Evolutionary conservation across 1,140 invertebrate genomes (phyloP), one percentile per base, ranked within the genome.

Genomic region (Diuraphis noxia): DNA sequence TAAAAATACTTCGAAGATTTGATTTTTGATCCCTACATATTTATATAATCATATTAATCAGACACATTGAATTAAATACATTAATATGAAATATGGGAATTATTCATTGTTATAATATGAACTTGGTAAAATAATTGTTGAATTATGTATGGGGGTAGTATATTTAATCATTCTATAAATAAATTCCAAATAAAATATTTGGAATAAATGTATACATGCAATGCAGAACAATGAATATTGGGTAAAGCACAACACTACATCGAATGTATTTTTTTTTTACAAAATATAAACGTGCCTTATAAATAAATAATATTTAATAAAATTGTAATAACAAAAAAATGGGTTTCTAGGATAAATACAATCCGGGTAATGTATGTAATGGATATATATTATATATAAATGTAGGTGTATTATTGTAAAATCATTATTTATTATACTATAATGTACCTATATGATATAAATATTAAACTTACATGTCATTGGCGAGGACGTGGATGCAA

Each of bases 401-500:
- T 63, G 13, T 72, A 72, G 56, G 56, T 72, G 34, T 17, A 49
- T n/a, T n/a, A 49, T n/a, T 72, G 56, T 72, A 30, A 30, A 56
- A 30, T 56, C 52, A 56, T 72, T 72, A 72, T n/a, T n/a, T 13
- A 72, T 72, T 72, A n/a, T 72, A 72, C 4, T 34, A 87, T 38
- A 40, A 30, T 91, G 30, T 5, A 72, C 40, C 41, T 38, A n/a
- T 56, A 88, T 30, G 52, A 40, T 77, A 72, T 63, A 46, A 85
- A 84, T 43, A 43, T 92, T 63, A 88, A 93, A 96, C 96, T 96
- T 96, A 98, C 97, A 97, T 96, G 97, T 96, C 95, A 97, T 96
- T 93, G 97, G 96, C 91, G 97, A 97, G 91, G 97, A 97, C 91
- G 96, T 96, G 93, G 97, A 96, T 92, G 97, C 97, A 94, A 97